These are phyloP conservation scores for Nesometra sesokonis DNA, from an alignment of 35 echinoderm and acorn worm species.

Conservation along the genomic window DNA sequence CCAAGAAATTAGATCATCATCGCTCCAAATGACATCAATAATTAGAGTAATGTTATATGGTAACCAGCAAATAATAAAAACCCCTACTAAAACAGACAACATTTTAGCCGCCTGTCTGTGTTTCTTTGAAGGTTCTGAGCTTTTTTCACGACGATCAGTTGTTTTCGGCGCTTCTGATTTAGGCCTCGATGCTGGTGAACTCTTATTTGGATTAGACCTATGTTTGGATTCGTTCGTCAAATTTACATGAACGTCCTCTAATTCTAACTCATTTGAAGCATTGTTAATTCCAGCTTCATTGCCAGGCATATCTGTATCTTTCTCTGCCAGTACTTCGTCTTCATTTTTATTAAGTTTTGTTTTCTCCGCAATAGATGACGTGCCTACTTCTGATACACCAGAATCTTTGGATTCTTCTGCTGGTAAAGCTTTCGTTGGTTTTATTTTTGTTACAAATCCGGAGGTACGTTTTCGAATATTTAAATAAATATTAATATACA, in stretches of 20 bases:
- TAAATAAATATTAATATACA: not conserved
- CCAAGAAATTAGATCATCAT: not conserved
- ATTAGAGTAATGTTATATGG: slow-evolving; percentile 1
- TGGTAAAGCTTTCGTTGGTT: not conserved
- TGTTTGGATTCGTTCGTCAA: not conserved
- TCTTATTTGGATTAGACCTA: not conserved
- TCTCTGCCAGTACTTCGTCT: too few species aligned
- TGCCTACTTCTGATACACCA: not conserved
- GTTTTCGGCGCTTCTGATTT: not conserved
- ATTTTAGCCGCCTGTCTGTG: not conserved
- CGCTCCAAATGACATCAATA: not conserved
- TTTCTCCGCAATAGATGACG: not conserved
- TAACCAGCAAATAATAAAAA: not conserved
- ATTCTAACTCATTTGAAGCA: not conserved
- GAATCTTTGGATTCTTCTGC: not conserved
- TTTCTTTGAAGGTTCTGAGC: not conserved
- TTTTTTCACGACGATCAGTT: not conserved
- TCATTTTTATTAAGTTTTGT: too few species aligned
- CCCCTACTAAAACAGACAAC: not conserved
- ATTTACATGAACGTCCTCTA: not conserved
- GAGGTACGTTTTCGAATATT: not conserved
- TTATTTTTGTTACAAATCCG: not conserved
- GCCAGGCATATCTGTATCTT: too few species aligned
- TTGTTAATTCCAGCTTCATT: too few species aligned
- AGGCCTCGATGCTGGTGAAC: not conserved